Percentiles rank a stretch among this genome's conserved stretches.
Conservation (phyloP, 2,797 vertebrate genomes). For the Enteromius radiatus region DNA sequence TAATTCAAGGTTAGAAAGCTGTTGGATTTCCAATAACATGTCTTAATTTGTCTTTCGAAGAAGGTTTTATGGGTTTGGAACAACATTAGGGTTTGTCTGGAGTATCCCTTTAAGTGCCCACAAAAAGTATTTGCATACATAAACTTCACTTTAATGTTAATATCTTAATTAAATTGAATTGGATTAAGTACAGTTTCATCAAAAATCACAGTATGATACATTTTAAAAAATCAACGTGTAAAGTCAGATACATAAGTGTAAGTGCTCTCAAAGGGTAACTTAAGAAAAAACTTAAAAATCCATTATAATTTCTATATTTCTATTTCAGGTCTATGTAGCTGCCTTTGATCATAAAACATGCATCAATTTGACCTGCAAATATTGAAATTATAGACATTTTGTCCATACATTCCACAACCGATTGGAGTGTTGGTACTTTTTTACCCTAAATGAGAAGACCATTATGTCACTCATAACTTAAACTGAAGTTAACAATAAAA, state of each 20-base stretch:
- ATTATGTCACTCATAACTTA: neutral
- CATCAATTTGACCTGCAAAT: neutral
- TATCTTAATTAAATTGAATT: neutral
- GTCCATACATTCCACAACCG: neutral
- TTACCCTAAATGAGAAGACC: neutral
- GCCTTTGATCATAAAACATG: neutral
- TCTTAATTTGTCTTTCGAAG: neutral
- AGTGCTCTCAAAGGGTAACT: neutral
- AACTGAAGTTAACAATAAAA: neutral
- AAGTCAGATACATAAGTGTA: neutral
- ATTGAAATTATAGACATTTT: neutral
- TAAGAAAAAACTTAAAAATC: too few species aligned
- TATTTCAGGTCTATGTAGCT: neutral
- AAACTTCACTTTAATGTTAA: neutral
- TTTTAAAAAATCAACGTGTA: neutral
- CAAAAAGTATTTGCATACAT: neutral
- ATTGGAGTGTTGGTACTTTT: neutral
- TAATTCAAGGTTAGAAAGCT: neutral
- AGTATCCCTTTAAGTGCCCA: neutral
- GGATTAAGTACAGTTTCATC: neutral
- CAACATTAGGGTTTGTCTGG: neutral
- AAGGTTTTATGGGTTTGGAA: neutral
- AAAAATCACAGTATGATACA: neutral
- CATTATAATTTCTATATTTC: neutral
- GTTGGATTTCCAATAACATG: neutral